Conservation (phyloP, 2,113 vertebrate species). For the Syngnathus scovelli region DNA sequence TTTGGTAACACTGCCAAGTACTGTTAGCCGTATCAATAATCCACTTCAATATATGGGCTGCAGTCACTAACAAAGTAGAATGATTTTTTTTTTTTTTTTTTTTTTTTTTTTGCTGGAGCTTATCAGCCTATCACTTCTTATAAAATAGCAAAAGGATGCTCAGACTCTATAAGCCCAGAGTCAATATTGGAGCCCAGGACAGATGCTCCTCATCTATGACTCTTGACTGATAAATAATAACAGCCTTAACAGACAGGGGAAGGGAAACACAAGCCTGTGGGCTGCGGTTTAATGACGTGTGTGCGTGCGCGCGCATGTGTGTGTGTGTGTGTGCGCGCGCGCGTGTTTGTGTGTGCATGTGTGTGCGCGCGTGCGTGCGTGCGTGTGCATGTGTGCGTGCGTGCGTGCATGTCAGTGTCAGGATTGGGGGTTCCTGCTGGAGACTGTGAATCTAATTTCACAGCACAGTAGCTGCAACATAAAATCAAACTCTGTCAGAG, state of each 20-base stretch:
- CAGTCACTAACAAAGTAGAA: constrained; percentile 62
- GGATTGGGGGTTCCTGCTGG: constrained; percentile 41
- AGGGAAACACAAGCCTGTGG: constrained; percentile 58
- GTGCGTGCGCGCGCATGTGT: background rate
- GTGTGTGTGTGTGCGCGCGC: constrained; percentile 10
- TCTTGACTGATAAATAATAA: constrained; percentile 72
- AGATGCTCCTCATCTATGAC: constrained; percentile 66
- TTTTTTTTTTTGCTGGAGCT: constrained; percentile 50
- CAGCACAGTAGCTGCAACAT: constrained; percentile 69
- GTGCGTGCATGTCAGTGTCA: background rate
- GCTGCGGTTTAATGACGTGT: constrained; percentile 59
- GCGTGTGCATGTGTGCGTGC: too few species aligned
- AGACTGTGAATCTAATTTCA: constrained; percentile 75
- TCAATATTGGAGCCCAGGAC: constrained; percentile 63
- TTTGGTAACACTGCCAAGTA: constrained; percentile 68
- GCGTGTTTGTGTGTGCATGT: background rate
- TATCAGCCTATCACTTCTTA: constrained; percentile 72
- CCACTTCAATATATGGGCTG: constrained; percentile 65
- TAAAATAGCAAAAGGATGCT: constrained; percentile 68
- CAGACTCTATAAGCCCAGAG: constrained; percentile 63
- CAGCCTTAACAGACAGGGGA: constrained; percentile 51
- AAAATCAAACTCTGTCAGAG: constrained; percentile 73
- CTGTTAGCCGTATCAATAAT: constrained; percentile 74
- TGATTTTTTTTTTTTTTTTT: constrained; percentile 53
- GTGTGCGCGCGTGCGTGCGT: too few species aligned